Conservation (phyloP, 2,888 invertebrate genomes). For the Cerastis rubricosa region DNA sequence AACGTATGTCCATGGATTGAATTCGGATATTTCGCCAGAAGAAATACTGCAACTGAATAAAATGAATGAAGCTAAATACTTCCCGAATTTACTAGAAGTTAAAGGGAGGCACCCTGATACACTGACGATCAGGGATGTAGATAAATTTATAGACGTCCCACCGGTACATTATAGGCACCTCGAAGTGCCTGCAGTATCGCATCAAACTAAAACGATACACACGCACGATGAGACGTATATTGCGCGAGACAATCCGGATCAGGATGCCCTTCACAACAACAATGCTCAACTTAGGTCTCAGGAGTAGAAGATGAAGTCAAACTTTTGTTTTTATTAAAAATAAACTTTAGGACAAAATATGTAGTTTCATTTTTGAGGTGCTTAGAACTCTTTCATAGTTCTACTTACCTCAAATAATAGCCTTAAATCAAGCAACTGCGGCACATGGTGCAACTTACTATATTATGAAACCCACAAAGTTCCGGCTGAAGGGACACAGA, state of each 20-base stretch:
- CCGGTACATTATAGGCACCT: conserved; percentile 32
- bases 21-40: conserved; percentile 67
- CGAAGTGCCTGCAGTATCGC: neutral
- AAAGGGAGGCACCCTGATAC: conserved; percentile 26
- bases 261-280: neutral
- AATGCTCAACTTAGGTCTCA: conserved; percentile 21
- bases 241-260: conserved; percentile 6
- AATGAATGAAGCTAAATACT: conserved; percentile 54
- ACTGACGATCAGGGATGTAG: conserved; percentile 27
- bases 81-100: conserved; percentile 19
- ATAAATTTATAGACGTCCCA: conserved; percentile 33
- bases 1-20: conserved; percentile 66
- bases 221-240: conserved; percentile 1
- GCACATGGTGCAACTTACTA: neutral
- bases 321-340: conserved; percentile 53
- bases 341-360: conserved; percentile 42
- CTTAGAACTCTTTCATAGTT: neutral
- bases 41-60: conserved; percentile 56
- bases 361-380: conserved; percentile 33
- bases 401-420: neutral
- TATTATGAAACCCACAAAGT: neutral
- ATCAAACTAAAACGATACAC: conserved; percentile 10
- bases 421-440: neutral
- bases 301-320: conserved; percentile 25
- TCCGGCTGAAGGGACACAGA: neutral